Conservation (phyloP, 2,888 invertebrate genomes). For the Cylindroiulus punctatus region DNA sequence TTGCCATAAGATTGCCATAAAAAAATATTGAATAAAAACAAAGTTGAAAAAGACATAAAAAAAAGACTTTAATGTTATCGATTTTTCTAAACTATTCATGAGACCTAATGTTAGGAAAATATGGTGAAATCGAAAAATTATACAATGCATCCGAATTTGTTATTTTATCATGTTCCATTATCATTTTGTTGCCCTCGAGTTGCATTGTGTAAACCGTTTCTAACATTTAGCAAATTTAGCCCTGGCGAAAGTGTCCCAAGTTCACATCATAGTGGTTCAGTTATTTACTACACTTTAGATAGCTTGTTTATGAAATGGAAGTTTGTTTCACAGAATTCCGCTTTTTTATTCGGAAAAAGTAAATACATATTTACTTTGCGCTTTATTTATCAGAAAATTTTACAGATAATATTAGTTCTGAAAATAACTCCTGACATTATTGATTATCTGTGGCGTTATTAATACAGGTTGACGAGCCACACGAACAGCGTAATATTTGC, state of each 20-base stretch:
- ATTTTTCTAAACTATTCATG: too few relatives aligned
- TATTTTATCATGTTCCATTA: too few relatives aligned
- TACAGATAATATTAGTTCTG: neutral
- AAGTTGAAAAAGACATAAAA: too few relatives aligned
- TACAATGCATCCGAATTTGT: too few relatives aligned
- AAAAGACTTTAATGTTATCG: too few relatives aligned
- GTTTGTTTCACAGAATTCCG: neutral
- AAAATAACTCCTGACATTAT: constrained; percentile 23
- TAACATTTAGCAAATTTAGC: neutral
- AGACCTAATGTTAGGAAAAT: too few relatives aligned
- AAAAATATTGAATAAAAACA: too few relatives aligned
- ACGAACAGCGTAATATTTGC: neutral
- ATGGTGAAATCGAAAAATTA: too few relatives aligned
- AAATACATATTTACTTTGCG: neutral
- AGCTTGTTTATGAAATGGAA: neutral
- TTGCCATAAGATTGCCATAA: too few relatives aligned
- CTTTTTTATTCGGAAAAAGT: neutral
- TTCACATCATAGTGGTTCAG: too few relatives aligned
- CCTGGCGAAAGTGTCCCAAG: neutral
- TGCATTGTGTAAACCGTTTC: neutral
- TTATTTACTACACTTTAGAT: too few relatives aligned
- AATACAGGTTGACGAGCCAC: neutral
- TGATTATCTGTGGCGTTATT: neutral
- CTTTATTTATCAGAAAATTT: neutral
- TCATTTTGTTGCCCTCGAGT: neutral